These are phyloP conservation scores for Radopholus similis DNA, from an alignment of 1,140 invertebrate genomes.

Conservation along the genomic window DNA sequence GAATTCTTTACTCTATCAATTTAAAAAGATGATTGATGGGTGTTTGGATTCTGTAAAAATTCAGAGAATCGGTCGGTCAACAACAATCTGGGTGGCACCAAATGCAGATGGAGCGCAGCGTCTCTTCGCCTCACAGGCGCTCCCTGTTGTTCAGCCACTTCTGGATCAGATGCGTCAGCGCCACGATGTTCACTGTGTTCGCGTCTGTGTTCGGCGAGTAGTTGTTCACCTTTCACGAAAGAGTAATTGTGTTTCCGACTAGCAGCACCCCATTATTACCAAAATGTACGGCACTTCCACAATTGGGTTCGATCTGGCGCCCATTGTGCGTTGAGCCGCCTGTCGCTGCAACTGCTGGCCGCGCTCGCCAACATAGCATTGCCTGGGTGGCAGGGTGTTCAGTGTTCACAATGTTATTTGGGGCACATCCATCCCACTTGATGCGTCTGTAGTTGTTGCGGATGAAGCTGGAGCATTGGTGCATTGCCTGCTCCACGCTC, in stretches of 20 bases:
- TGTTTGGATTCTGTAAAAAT: no score
- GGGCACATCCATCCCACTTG: slow-evolving; percentile 26
- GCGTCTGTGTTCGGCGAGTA: slow-evolving; percentile 44
- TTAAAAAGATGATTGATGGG: no score
- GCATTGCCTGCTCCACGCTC: slow-evolving; percentile 47
- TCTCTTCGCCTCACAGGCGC: no score
- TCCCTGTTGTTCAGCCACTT: slow-evolving; percentile 58
- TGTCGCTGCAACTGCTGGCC: slow-evolving; percentile 51
- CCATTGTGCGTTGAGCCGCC: slow-evolving; percentile 54
- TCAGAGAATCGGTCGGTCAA: no score
- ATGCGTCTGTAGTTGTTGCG: slow-evolving; percentile 50
- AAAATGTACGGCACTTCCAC: slow-evolving; percentile 57
- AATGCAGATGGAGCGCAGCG: no score
- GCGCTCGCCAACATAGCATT: slow-evolving; percentile 51
- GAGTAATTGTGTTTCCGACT: slow-evolving; percentile 31
- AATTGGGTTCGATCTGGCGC: slow-evolving; percentile 50
- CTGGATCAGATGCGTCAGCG: slow-evolving; percentile 47
- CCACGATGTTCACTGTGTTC: slow-evolving; percentile 53
- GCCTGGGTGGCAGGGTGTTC: slow-evolving; percentile 8
- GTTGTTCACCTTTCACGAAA: slow-evolving; percentile 2
- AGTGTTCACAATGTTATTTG: not conserved
- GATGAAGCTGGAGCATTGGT: slow-evolving; percentile 53
- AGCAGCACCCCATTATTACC: no score
- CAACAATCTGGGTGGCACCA: no score
- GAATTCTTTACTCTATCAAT: no score